phyloP scores from a whole-genome alignment of 2,888 invertebrate genomes.

The Biston betularia region DNA sequence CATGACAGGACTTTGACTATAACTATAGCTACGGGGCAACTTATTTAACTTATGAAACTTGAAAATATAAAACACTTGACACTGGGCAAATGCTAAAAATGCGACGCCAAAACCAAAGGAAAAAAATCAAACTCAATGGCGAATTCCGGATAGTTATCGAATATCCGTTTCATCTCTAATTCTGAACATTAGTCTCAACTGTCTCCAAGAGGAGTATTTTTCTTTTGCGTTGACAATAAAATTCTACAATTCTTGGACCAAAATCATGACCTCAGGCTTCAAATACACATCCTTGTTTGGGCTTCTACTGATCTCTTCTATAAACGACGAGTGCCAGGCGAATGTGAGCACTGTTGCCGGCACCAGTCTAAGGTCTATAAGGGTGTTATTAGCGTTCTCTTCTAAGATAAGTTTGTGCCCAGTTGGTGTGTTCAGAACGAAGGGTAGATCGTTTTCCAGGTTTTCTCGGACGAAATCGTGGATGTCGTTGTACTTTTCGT shows the following conservation, averaged over 20 bases:
- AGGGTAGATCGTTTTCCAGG: slow-evolving; percentile 89
- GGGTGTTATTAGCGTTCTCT: slow-evolving; percentile 89
- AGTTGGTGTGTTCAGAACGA: slow-evolving; percentile 89
- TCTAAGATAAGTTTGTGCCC: slow-evolving; percentile 88
- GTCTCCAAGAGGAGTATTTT: neutral
- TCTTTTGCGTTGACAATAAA: neutral
- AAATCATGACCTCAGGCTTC: slow-evolving; percentile 91
- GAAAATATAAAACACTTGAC: too few relatives aligned
- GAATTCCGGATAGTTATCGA: too few relatives aligned
- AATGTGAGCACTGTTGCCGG: slow-evolving; percentile 94
- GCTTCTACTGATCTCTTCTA: slow-evolving; percentile 80
- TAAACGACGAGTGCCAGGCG: slow-evolving; percentile 87
- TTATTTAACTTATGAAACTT: too few relatives aligned
- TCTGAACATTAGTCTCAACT: neutral
- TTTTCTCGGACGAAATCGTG: slow-evolving; percentile 93
- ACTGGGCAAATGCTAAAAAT: too few relatives aligned
- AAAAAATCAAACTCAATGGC: too few relatives aligned
- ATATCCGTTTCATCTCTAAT: too few relatives aligned
- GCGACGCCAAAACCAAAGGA: too few relatives aligned
- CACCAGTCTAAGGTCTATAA: slow-evolving; percentile 92
- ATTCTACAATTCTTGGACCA: slow-evolving; percentile 86
- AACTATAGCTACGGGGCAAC: too few relatives aligned
- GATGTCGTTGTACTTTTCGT: slow-evolving; percentile 91
- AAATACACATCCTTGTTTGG: slow-evolving; percentile 88
- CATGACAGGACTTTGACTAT: too few relatives aligned